Conservation (phyloP, 2,797 vertebrate genomes). For the Sebastes jordani region DNA sequence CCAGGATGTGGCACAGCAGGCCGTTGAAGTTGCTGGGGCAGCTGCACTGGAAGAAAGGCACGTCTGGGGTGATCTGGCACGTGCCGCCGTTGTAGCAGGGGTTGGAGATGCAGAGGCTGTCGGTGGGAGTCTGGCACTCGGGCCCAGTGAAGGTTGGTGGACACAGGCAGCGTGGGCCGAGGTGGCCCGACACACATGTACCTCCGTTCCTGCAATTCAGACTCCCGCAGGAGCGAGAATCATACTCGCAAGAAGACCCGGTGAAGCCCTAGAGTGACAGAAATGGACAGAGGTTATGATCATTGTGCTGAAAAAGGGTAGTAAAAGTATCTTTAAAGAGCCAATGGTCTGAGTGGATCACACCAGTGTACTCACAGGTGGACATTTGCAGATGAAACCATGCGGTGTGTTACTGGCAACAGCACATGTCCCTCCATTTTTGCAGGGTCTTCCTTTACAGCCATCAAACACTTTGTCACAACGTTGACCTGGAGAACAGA, state of each 20-base stretch:
- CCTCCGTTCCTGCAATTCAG: constrained; percentile 92
- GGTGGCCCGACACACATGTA: constrained; percentile 88
- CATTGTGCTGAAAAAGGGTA: neutral
- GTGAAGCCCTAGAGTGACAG: constrained; percentile 76
- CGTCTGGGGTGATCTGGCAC: constrained; percentile 87
- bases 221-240: constrained; percentile 88
- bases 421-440: constrained; percentile 90
- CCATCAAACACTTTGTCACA: constrained; percentile 94
- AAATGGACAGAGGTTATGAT: neutral
- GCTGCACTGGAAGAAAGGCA: constrained; percentile 91
- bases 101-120: constrained; percentile 89
- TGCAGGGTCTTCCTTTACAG: constrained; percentile 91
- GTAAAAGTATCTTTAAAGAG: neutral
- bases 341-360: neutral
- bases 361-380: constrained; percentile 82
- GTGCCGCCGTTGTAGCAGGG: constrained; percentile 97
- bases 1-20: constrained; percentile 95
- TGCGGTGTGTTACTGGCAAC: constrained; percentile 92
- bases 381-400: constrained; percentile 92
- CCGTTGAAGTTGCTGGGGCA: constrained; percentile 96
- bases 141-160: constrained; percentile 86
- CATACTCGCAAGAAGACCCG: constrained; percentile 92
- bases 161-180: constrained; percentile 92
- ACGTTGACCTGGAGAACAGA: constrained; percentile 85
- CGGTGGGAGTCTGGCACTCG: constrained; percentile 89